Conservation (phyloP, 2,797 vertebrate species). For the Phataginus tetradactyla region DNA sequence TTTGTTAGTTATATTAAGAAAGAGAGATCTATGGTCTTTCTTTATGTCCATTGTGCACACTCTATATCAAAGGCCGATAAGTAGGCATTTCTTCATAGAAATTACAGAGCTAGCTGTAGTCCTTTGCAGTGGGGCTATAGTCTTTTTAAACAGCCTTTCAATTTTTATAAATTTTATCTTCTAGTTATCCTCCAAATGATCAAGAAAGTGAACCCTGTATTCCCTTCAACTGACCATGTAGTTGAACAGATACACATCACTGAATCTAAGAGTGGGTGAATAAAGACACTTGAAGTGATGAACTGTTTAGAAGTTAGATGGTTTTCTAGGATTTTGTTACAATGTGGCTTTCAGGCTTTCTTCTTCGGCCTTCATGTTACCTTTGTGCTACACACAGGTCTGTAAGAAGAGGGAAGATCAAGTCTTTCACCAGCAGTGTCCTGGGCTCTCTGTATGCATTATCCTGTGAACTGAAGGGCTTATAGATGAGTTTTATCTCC, state of each 20-base stretch:
- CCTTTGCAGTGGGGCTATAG: not conserved
- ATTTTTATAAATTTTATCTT: not conserved
- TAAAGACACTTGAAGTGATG: constrained; percentile 21
- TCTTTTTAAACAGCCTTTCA: constrained; percentile 3
- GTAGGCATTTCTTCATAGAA: constrained; percentile 43
- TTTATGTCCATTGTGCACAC: not conserved
- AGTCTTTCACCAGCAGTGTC: not conserved
- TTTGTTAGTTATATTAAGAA: not conserved
- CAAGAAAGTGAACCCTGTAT: not conserved
- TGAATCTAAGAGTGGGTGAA: not conserved
- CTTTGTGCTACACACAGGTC: not conserved
- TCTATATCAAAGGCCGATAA: not conserved
- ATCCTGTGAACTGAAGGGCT: not conserved
- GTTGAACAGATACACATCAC: constrained; percentile 41
- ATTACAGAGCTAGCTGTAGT: not conserved
- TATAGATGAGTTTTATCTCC: not conserved
- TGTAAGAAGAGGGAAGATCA: not conserved
- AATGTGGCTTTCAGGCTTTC: constrained; percentile 50
- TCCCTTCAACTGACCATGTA: constrained; percentile 38
- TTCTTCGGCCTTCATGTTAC: constrained; percentile 35
- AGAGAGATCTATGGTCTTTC: not conserved
- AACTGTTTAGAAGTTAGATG: constrained; percentile 5
- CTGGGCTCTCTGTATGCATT: not conserved
- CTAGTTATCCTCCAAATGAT: not conserved
- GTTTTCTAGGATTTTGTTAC: constrained; percentile 37